These are phyloP conservation scores for Drosophila recens DNA, from an alignment of 2,888 invertebrate genomes.

Conservation along the genomic window DNA sequence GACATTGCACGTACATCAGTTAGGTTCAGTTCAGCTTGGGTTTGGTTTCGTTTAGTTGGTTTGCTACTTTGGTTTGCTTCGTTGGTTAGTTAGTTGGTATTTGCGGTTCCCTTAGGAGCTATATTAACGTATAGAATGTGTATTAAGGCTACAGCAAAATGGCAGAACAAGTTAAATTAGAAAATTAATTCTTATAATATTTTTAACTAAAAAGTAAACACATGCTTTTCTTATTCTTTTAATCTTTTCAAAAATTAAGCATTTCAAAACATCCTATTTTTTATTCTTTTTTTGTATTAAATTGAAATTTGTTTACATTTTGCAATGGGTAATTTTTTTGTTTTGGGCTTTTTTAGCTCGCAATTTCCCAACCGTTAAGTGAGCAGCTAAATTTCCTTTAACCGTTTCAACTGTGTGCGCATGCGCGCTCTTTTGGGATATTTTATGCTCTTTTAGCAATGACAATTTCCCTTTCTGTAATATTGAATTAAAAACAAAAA, in stretches of 20 bases:
- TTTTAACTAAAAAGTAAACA: too few species aligned
- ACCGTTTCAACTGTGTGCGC: constrained; percentile 50
- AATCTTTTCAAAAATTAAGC: too few species aligned
- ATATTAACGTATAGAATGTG: constrained; percentile 38
- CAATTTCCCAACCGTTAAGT: constrained; percentile 52
- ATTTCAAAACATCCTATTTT: background rate
- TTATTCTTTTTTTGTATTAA: background rate
- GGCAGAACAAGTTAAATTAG: too few species aligned
- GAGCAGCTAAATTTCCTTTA: constrained; percentile 25
- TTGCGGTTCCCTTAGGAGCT: constrained; percentile 73
- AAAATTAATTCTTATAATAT: too few species aligned
- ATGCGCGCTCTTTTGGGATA: constrained; percentile 57
- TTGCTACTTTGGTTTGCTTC: constrained; percentile 28
- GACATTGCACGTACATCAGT: constrained; percentile 65
- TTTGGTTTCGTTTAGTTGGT: constrained; percentile 14
- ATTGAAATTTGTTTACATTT: constrained; percentile 58
- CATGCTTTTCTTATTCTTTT: too few species aligned
- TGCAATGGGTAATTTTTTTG: constrained; percentile 35
- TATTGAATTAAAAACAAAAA: background rate
- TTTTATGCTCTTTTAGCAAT: constrained; percentile 40
- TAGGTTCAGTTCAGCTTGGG: constrained; percentile 27
- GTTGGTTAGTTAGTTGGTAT: constrained; percentile 60
- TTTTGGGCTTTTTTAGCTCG: constrained; percentile 63
- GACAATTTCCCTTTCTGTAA: constrained; percentile 11
- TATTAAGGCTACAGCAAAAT: background rate